Conservation (phyloP, 2,888 invertebrate species). For the Andrena minutula region DNA sequence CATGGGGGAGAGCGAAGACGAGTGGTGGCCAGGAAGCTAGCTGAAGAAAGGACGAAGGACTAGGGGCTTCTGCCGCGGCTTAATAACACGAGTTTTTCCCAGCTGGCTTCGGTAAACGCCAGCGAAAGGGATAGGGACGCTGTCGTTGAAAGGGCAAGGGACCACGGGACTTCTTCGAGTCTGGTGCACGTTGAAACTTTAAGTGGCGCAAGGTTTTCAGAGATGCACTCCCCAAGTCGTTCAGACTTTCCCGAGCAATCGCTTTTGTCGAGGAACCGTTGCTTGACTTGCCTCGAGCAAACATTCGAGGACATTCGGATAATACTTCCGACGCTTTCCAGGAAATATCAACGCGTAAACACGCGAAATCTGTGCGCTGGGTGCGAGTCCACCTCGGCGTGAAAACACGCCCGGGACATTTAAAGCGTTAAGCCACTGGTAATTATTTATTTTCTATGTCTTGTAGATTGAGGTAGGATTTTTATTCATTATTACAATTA, state of each 20-base stretch:
- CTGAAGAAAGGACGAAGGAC: slow-evolving; percentile 64
- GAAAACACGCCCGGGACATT: too few relatives aligned
- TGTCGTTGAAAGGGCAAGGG: slow-evolving; percentile 45
- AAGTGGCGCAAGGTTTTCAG: slow-evolving; percentile 42
- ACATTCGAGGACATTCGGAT: too few relatives aligned
- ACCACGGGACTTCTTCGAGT: slow-evolving; percentile 23
- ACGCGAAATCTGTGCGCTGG: too few relatives aligned
- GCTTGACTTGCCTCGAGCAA: too few relatives aligned
- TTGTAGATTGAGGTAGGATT: background rate
- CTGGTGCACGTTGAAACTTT: slow-evolving; percentile 16
- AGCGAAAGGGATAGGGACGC: slow-evolving; percentile 35
- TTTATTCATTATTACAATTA: slow-evolving; percentile 27
- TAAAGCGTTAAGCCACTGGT: too few relatives aligned
- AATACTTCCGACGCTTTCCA: too few relatives aligned
- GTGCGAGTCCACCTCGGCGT: too few relatives aligned
- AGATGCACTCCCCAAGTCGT: background rate
- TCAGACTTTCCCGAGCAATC: too few relatives aligned
- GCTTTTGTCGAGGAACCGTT: too few relatives aligned
- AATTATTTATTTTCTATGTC: too few relatives aligned
- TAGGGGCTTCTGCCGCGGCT: slow-evolving; percentile 78
- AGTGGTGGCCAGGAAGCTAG: slow-evolving; percentile 33
- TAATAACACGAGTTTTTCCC: slow-evolving; percentile 83
- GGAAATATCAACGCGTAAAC: too few relatives aligned
- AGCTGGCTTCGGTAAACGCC: slow-evolving; percentile 71
- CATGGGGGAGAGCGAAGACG: slow-evolving; percentile 51